Conservation (phyloP, 2,888 invertebrate genomes). For the Melinaea marsaeus region DNA sequence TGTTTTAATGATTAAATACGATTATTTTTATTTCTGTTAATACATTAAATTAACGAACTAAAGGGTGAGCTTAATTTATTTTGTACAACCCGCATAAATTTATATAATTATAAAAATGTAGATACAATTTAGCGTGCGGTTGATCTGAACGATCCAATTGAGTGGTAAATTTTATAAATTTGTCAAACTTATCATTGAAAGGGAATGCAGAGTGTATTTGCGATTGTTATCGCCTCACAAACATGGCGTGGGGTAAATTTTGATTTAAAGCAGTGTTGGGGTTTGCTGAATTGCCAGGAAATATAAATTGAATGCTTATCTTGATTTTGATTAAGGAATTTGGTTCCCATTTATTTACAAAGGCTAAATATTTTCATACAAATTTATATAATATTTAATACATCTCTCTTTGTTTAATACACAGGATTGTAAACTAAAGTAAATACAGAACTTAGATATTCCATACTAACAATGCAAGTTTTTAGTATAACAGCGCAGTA, state of each 20-base stretch:
- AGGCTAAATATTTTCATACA: slow-evolving; percentile 17
- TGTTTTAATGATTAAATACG: no score
- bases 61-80: no score
- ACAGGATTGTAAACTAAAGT: no score
- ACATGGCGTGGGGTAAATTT: slow-evolving; percentile 49
- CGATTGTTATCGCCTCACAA: slow-evolving; percentile 46
- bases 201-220: slow-evolving; percentile 39
- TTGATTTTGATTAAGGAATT: slow-evolving; percentile 47
- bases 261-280: slow-evolving; percentile 67
- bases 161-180: slow-evolving; percentile 41
- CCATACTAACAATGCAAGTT: no score
- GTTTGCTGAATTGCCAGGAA: slow-evolving; percentile 48
- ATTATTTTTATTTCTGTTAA: no score
- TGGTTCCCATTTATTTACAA: slow-evolving; percentile 31
- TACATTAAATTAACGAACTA: no score
- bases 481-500: slow-evolving; percentile 26
- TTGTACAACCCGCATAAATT: no score
- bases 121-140: background rate
- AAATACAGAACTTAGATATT: no score
- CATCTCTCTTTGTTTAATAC: no score
- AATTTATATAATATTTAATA: background rate
- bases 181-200: slow-evolving; percentile 56
- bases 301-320: slow-evolving; percentile 69
- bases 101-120: slow-evolving; percentile 3
- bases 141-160: slow-evolving; percentile 21